A percentile compares a stretch with the other conserved stretches of the same genome.
Conservation (phyloP, 2,888 invertebrate species). For the Chymomyza caudatula region DNA sequence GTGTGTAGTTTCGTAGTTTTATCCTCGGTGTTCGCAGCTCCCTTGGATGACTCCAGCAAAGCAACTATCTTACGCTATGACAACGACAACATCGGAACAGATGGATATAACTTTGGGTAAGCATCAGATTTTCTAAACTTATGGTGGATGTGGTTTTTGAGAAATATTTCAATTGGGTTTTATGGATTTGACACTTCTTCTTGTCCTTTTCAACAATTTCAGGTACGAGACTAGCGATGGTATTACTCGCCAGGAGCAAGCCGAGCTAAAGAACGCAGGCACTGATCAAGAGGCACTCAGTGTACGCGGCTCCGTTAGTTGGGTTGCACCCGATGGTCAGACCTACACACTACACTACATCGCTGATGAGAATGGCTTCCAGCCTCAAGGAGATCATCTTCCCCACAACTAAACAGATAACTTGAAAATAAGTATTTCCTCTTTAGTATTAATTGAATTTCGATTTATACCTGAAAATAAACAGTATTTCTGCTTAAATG, state of each 20-base stretch:
- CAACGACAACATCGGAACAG: slow-evolving; percentile 77
- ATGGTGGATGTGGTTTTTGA: too few relatives aligned
- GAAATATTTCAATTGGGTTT: not conserved
- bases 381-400: slow-evolving; percentile 77
- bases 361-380: slow-evolving; percentile 81
- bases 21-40: slow-evolving; percentile 56
- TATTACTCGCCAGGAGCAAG: slow-evolving; percentile 76
- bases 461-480: slow-evolving; percentile 7
- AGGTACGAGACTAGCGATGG: slow-evolving; percentile 79
- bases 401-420: slow-evolving; percentile 55
- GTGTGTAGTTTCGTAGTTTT: slow-evolving; percentile 40
- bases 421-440: too few relatives aligned
- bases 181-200: too few relatives aligned
- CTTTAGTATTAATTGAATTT: not conserved
- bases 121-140: slow-evolving; percentile 19
- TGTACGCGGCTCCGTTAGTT: slow-evolving; percentile 78
- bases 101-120: slow-evolving; percentile 73
- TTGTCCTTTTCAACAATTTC: not conserved
- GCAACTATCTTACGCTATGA: slow-evolving; percentile 82
- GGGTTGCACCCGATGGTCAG: slow-evolving; percentile 79
- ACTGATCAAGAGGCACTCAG: slow-evolving; percentile 78
- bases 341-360: slow-evolving; percentile 78
- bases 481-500: slow-evolving; percentile 22
- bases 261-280: slow-evolving; percentile 76
- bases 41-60: slow-evolving; percentile 76